A percentile compares a stretch with the other conserved stretches of the same genome.
Evolutionary conservation across 2,797 vertebrate species (phyloP).

Genomic region (Muraenolepis orangiensis): DNA sequence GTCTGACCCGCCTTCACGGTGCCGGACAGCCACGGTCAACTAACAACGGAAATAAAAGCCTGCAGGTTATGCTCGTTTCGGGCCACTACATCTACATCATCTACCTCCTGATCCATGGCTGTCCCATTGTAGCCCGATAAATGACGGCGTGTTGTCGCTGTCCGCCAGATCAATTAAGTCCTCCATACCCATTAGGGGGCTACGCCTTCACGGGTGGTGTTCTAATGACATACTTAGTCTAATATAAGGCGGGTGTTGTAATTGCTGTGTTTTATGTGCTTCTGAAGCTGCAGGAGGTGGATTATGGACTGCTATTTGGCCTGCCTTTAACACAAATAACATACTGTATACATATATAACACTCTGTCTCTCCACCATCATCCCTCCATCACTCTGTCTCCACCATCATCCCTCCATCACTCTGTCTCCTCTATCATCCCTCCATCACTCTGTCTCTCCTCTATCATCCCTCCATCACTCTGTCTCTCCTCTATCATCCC

Average conservation of each 20-base stretch:
- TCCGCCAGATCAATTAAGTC: neutral
- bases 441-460: no score
- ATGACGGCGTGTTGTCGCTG: neutral
- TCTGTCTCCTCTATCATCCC: no score
- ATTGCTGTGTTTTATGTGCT: neutral
- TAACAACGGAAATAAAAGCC: neutral
- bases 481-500: no score
- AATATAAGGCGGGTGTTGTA: neutral
- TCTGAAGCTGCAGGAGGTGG: neutral
- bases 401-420: no score
- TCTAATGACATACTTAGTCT: neutral
- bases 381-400: neutral
- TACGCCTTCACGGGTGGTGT: neutral
- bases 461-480: no score
- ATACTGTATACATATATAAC: neutral
- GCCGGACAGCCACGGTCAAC: neutral
- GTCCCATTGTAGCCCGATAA: neutral
- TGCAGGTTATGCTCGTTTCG: neutral
- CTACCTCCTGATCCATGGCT: neutral
- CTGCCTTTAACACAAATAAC: neutral
- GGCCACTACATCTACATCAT: no score
- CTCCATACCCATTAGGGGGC: neutral
- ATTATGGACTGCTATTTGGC: neutral
- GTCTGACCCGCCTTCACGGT: neutral
- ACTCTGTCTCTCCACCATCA: no score